phyloP scores from a whole-genome alignment of 2,797 vertebrate genomes.

The Eospalax fontanierii region DNA sequence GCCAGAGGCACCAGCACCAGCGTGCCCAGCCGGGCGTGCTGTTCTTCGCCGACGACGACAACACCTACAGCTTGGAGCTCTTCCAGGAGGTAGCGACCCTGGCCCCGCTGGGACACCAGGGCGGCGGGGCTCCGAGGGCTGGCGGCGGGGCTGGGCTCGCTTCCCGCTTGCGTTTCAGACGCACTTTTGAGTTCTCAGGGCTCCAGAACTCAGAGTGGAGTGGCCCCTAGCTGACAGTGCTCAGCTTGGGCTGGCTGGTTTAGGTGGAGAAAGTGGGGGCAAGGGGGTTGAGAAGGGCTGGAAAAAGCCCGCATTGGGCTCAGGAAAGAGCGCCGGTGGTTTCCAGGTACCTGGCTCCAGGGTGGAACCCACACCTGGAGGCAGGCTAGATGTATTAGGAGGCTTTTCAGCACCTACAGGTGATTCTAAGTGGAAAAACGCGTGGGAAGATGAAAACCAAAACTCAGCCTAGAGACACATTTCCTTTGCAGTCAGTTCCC shows the following conservation, averaged over 20 bases:
- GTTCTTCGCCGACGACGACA: conserved; percentile 99
- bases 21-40: conserved; percentile 94
- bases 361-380: background rate
- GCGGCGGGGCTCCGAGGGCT: background rate
- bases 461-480: background rate
- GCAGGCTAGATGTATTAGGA: background rate
- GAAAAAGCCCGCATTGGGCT: no score
- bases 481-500: background rate
- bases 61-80: conserved; percentile 99
- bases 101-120: background rate
- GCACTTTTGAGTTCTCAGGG: conserved; percentile 8
- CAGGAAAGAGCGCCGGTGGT: background rate
- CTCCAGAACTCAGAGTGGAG: background rate
- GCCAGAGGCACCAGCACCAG: conserved; percentile 92
- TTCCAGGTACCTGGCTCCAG: background rate
- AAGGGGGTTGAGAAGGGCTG: no score
- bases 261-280: background rate
- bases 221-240: background rate
- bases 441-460: background rate
- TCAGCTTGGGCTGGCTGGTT: background rate
- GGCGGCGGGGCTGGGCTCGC: rapidly evolving
- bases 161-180: background rate
- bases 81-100: conserved; percentile 95
- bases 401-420: background rate
- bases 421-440: background rate